Base-by-base conservation (phyloP, 2,113 vertebrate species). In the Hippocampus barbouri region DNA sequence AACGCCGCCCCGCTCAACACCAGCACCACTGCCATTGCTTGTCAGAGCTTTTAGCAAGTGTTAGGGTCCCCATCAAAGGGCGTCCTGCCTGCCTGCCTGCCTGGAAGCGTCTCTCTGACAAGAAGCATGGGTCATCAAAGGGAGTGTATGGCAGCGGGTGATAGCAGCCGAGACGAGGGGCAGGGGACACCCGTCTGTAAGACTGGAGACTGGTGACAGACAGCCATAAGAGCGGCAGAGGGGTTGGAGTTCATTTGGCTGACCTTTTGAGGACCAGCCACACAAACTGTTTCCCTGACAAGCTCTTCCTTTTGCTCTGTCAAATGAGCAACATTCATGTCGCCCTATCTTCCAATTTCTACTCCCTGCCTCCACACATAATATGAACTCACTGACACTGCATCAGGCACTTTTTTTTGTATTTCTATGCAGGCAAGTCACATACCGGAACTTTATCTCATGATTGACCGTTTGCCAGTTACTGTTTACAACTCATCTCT, bases 281-380 rank as follows among this genome's bases (percentile, higher is more conserved):
- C 85, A 90, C 59, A 66, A 82, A 68, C 84, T 77, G 89, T 91
- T 92, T 92, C 88, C 84, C 84, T 91, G 85, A 91, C 89, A 85
- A 83, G 87, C 81, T 81, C 82, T 90, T 89, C 89, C 89, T 91
- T 66, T 87, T 84, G 83, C 83, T 85, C 83, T 89, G 89, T 88
- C 88, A 85, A 76, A 78, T 18, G 73, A 79, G 68, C 75, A 54
- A 45, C 71, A n/a, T 53, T 64, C 69, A 41, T 21, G 30, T 38
- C 66, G 77, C 79, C 77, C 80, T 83, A 86, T 90, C 78, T 69
- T 70, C 76, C 69, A 73, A 78, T 66, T 79, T 78, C 45, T 68
- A 27, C 76, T 41, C 71, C 72, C 74, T 66, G 83, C 75, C 72
- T 43, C 0, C 75, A 75, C 43, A 60, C 79, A 83, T 72, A 76